A percentile compares a stretch with the other conserved stretches of the same genome.
These are phyloP conservation scores for Agrotis ipsilon DNA, from an alignment of 2,888 invertebrate genomes.

Conservation along the genomic window DNA sequence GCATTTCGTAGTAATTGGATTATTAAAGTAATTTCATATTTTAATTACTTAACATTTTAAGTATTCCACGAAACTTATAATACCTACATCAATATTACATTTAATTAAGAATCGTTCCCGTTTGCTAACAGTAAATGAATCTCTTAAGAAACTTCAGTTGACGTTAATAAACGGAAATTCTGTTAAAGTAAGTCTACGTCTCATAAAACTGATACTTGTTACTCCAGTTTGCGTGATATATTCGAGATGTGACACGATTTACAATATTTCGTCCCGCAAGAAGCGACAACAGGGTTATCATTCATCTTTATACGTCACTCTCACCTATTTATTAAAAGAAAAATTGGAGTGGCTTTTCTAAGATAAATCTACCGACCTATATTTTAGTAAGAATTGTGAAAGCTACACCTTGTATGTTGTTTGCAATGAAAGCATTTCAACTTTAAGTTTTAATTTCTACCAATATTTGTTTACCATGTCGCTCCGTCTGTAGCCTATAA, in stretches of 20 bases:
- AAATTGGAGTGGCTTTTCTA: slow-evolving; percentile 38
- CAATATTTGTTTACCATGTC: too few species aligned
- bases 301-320: slow-evolving; percentile 66
- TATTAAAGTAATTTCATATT: neutral
- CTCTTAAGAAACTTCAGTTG: slow-evolving; percentile 21
- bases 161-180: slow-evolving; percentile 28
- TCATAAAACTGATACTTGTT: slow-evolving; percentile 51
- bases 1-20: too few species aligned
- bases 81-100: slow-evolving; percentile 13
- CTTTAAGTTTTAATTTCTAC: neutral
- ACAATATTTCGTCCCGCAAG: slow-evolving; percentile 51
- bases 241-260: slow-evolving; percentile 58
- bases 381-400: slow-evolving; percentile 16
- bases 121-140: slow-evolving; percentile 14
- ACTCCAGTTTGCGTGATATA: slow-evolving; percentile 41
- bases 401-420: neutral
- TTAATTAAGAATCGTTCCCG: slow-evolving; percentile 9
- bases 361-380: slow-evolving; percentile 19
- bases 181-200: slow-evolving; percentile 28
- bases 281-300: slow-evolving; percentile 61
- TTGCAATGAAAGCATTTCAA: slow-evolving; percentile 10
- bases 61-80: slow-evolving; percentile 16
- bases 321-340: slow-evolving; percentile 59
- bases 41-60: neutral
- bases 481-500: too few species aligned